Evolutionary conservation across 2,797 vertebrate genomes (phyloP), one percentile per base, ranked within the genome.

Genomic region (Acrocephalus scirpaceus): DNA sequence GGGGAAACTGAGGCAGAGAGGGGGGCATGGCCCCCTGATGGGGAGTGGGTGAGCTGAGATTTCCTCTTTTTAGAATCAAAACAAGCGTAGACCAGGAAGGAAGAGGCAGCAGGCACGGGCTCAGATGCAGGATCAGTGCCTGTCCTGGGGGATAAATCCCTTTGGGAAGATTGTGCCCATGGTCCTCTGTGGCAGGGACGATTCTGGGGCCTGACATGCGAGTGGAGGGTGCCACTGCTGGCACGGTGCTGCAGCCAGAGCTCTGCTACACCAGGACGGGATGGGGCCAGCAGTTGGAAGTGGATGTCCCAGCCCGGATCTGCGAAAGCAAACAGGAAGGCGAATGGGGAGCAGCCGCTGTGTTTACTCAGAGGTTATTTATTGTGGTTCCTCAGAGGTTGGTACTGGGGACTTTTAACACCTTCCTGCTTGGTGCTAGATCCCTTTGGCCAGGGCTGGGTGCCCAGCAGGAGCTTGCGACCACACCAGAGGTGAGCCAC

Each of bases 241-340:
- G 26, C 9, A 1, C 3, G 23, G 73, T 30, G 75, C 86, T 4
- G 2, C 0, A 11, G 53, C 44, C 11, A 1, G 45, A 20, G 89
- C 67, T 45, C 10, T 1, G 50, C 73, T 5, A 0, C 2, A 30
- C 69, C 5, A 1, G 47, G 30, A 4, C 5, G 6, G 61, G 45
- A 17, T 2, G 15, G 69, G 72, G 74, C 81, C 16, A 1, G 76
- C 15, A 5, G 16, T 1, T 62, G 74, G 58, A 65, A 80, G 87
- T 40, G 87, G 29, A 66, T 10, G 17, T 80, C 80, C 51, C 84
- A 40, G 66, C 67, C 85, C 75, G 78, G 94, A 91, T 90, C 88
- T 94, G 94, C 36, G 48, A 80, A 88, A 88, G 96, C 95, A 90
- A 95, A 93, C 92, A 94, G 96, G 93, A 95, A 93, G 58, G 86